Evolutionary conservation across 2,888 invertebrate genomes (phyloP), one percentile per base, ranked within the genome.

Genomic region (Morinoia aosen): DNA sequence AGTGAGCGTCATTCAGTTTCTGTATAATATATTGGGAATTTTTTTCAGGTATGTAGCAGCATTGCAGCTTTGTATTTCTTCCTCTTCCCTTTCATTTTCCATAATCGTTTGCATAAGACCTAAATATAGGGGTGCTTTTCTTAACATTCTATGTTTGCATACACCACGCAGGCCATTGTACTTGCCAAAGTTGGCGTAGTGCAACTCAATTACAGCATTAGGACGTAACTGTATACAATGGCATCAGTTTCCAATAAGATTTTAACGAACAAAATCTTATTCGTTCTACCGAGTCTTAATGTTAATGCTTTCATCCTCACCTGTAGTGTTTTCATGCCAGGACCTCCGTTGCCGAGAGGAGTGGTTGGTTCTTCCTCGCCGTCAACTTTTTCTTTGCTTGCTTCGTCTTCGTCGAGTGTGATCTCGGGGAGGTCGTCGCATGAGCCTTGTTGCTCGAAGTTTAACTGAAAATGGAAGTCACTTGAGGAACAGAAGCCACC

Each of bases 341-440:
- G 95, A 39, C 95, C 95, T 4, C 95, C 95, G 64, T 95, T 95
- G 19, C 95, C 95, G 40, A 95, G 48, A 64, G 95, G 95, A 7
- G 95, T 95, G 12, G 95, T 95, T 14, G 95, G 95, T 64, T 95
- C 95, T n/a, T 64, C 64, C 12, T 58, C 93, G 5, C 39, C 94
- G 25, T 93, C 8, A 88, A 88, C 56, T 14, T 76, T 40, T 56
- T 58, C 61, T 57, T 61, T 93, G 48, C 93, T 40, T 4, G 88
- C 12, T 0, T 33, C 76, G 95, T 91, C 58, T n/a, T 95, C 48
- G 56, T 95, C 95, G 40, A 88, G 93, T 39, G 94, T 61, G 12
- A 95, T 64, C 56, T 95, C 95, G 16, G 95, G 95, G 2, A 95
- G 88, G 76, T 95, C 88, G n/a, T 95, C 95, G 39, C 95, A 91